Percentiles rank a stretch among this genome's conserved stretches.
phyloP scores from a whole-genome alignment of 2,113 vertebrate genomes.

The Myxocyprinus asiaticus region DNA sequence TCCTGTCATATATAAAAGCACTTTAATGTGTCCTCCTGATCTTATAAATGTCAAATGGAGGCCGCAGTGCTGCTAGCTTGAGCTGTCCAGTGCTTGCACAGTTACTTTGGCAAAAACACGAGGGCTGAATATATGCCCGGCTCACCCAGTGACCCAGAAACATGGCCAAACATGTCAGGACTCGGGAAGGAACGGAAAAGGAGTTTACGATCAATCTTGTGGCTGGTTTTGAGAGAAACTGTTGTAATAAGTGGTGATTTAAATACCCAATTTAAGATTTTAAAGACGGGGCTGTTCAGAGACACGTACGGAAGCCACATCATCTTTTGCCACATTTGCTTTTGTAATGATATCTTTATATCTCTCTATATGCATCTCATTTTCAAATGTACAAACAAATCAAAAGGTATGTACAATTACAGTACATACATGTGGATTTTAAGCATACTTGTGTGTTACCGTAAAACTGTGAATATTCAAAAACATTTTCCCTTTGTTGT shows the following conservation, averaged over 20 bases:
- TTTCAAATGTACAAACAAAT: no score
- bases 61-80: slow-evolving; percentile 48
- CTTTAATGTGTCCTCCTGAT: slow-evolving; percentile 68
- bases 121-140: slow-evolving; percentile 67
- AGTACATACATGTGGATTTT: no score
- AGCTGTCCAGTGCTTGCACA: slow-evolving; percentile 53
- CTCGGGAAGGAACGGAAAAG: slow-evolving; percentile 62
- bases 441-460: no score
- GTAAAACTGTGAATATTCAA: no score
- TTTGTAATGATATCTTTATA: no score
- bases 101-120: slow-evolving; percentile 59
- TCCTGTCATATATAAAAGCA: slow-evolving; percentile 61
- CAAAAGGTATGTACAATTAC: no score
- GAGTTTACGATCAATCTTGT: slow-evolving; percentile 69
- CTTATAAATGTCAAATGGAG: slow-evolving; percentile 68
- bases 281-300: slow-evolving; percentile 36
- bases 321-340: no score
- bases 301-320: no score
- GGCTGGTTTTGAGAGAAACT: slow-evolving; percentile 65
- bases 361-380: no score
- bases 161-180: slow-evolving; percentile 71
- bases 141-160: slow-evolving; percentile 71
- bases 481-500: no score
- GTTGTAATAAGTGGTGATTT: slow-evolving; percentile 71
- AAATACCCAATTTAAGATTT: slow-evolving; percentile 69